Evolutionary conservation across 2,888 invertebrate species (phyloP), one percentile per base, ranked within the genome.

Genomic region (Aporophyla lueneburgensis): DNA sequence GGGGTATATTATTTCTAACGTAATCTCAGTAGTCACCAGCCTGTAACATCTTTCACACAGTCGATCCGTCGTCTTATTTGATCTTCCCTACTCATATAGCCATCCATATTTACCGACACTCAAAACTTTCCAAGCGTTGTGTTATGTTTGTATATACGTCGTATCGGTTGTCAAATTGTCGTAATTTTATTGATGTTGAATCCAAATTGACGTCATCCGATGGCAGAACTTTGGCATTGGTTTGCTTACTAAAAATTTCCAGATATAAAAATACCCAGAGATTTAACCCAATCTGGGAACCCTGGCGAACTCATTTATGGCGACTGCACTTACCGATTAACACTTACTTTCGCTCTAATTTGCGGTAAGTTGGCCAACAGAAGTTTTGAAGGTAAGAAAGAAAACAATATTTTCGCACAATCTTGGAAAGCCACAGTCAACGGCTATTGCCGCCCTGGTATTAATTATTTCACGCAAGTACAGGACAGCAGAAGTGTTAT

Each of bases 191-290:
- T 70, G 24, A 70, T 27, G 76, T 78, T 19, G 61, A 40, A 61
- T 61, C 33, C 21, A n/a, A 69, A 61, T 61, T 76, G 53, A 77
- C 78, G 77, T 77, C 76, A 69, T 40, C 6, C 3, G 14, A 24
- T 40, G 54, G 69, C 21, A 76, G 40, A 61, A 49, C 16, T 77
- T 76, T 77, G 76, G 76, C 69, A 76, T 77, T 16, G 33, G 24
- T 1, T 10, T n/a, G 6, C 5, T 9, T n/a, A 6, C 12, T 24
- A 27, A 75, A 58, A 49, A 10, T 1, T 19, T 7, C 14, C 33
- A 53, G 14, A 74, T 53, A 54, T 16, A 67, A 67, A 40, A n/a
- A n/a, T 76, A 59, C 1, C 4, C 53, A 9, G 10, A 53, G 10
- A 53, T 43, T 33, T 59, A 12, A 21, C 40, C 5, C 14, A 56